Evolutionary conservation across 2,888 invertebrate species (phyloP).

Genomic region (Phlogophora meticulosa): DNA sequence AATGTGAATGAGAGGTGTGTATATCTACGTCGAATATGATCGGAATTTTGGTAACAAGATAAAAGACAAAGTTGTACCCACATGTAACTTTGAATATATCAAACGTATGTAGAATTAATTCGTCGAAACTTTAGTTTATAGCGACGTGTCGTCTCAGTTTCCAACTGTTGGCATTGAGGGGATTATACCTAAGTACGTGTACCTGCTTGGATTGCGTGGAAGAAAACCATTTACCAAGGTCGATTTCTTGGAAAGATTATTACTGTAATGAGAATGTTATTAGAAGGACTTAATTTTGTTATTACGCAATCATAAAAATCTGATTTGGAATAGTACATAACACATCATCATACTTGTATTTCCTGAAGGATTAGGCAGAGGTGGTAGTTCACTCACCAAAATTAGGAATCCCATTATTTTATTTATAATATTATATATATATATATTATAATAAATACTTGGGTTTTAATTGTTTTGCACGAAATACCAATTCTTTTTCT

Average conservation of each 20-base stretch:
- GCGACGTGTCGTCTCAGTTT: conserved; percentile 47
- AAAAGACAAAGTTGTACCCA: conserved; percentile 59
- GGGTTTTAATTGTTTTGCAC: too few species aligned
- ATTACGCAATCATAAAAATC: not conserved
- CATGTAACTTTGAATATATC: conserved; percentile 63
- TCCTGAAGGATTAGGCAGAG: too few species aligned
- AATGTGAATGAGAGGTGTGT: conserved; percentile 38
- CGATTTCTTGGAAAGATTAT: conserved; percentile 22
- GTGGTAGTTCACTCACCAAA: too few species aligned
- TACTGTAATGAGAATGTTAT: not conserved
- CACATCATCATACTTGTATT: too few species aligned
- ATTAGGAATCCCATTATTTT: too few species aligned
- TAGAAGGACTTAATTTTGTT: not conserved
- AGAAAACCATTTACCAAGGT: conserved; percentile 12
- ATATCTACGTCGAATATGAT: conserved; percentile 45
- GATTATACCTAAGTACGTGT: conserved; percentile 15
- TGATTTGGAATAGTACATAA: too few species aligned
- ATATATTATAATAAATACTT: too few species aligned
- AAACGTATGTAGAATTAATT: conserved; percentile 63
- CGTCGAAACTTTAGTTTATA: conserved; percentile 51
- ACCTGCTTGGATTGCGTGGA: conserved; percentile 1
- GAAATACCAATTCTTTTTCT: too few species aligned
- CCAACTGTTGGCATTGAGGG: conserved; percentile 27
- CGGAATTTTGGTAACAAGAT: conserved; percentile 64
- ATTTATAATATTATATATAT: too few species aligned